These are phyloP conservation scores for Hypomesus transpacificus DNA, from an alignment of 2,113 vertebrate genomes.

Conservation along the genomic window DNA sequence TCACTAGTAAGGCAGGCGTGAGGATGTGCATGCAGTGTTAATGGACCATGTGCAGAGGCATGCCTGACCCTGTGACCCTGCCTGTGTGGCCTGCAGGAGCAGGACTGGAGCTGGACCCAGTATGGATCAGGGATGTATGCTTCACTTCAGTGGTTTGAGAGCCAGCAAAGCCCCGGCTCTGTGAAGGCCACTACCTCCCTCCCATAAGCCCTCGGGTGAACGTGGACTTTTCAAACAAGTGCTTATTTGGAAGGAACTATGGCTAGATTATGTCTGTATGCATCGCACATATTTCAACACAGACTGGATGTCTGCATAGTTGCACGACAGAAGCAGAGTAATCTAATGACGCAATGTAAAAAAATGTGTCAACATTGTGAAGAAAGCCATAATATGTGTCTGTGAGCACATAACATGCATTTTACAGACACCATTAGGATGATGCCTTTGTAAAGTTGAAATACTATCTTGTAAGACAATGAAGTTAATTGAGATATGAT, in stretches of 20 bases:
- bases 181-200: neutral
- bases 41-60: neutral
- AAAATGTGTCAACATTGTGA: neutral
- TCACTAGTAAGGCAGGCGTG: neutral
- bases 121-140: slow-evolving; percentile 48
- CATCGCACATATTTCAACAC: neutral
- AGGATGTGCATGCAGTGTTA: neutral
- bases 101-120: slow-evolving; percentile 91
- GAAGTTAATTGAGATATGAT: neutral
- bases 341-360: neutral
- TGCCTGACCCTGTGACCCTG: neutral
- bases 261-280: neutral
- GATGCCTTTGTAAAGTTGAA: slow-evolving; percentile 23
- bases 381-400: neutral
- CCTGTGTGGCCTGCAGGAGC: slow-evolving; percentile 69
- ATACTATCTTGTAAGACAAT: slow-evolving; percentile 1
- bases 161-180: neutral
- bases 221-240: no score
- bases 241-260: no score
- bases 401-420: no score
- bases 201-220: no score
- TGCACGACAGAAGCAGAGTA: neutral
- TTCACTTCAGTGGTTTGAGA: slow-evolving; percentile 46
- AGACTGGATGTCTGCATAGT: neutral
- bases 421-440: slow-evolving; percentile 1